Evolutionary conservation across 2,888 invertebrate genomes (phyloP).

Genomic region (Pimpla rufipes): DNA sequence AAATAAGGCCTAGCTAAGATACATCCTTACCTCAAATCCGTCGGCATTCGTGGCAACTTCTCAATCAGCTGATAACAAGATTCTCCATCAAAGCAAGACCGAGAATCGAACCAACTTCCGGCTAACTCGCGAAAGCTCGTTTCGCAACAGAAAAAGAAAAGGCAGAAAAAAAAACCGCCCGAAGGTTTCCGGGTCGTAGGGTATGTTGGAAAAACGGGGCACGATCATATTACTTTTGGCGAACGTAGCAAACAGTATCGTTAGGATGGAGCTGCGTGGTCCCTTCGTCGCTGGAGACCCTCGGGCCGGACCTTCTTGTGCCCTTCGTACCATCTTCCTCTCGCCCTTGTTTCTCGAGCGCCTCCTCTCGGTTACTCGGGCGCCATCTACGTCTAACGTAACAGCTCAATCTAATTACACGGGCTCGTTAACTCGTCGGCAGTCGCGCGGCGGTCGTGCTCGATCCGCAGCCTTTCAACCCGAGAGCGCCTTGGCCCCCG

Average conservation of each 20-base stretch:
- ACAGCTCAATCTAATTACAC: slow-evolving; percentile 67
- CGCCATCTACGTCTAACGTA: slow-evolving; percentile 46
- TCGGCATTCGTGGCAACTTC: too few relatives aligned
- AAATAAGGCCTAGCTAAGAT: too few relatives aligned
- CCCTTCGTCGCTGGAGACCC: not conserved
- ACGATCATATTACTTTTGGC: slow-evolving; percentile 42
- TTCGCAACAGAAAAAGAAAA: not conserved
- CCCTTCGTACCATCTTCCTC: slow-evolving; percentile 14
- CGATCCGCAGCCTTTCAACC: slow-evolving; percentile 22
- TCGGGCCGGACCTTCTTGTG: slow-evolving; percentile 18
- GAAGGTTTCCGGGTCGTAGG: not conserved
- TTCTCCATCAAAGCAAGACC: not conserved
- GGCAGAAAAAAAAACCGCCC: not conserved
- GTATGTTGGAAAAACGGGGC: slow-evolving; percentile 28
- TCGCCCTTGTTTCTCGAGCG: not conserved
- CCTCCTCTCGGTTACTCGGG: not conserved
- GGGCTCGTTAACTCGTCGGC: slow-evolving; percentile 59
- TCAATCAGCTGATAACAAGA: not conserved
- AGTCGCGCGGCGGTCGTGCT: slow-evolving; percentile 42
- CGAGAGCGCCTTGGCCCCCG: slow-evolving; percentile 16
- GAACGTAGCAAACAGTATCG: slow-evolving; percentile 39
- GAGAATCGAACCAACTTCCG: slow-evolving; percentile 6
- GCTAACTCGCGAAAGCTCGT: not conserved
- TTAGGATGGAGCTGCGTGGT: slow-evolving; percentile 13
- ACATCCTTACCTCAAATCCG: too few relatives aligned